A percentile compares a stretch with the other conserved stretches of the same genome.
Evolutionary conservation across 2,888 invertebrate species (phyloP).

Genomic region (Nycteola revayana): DNA sequence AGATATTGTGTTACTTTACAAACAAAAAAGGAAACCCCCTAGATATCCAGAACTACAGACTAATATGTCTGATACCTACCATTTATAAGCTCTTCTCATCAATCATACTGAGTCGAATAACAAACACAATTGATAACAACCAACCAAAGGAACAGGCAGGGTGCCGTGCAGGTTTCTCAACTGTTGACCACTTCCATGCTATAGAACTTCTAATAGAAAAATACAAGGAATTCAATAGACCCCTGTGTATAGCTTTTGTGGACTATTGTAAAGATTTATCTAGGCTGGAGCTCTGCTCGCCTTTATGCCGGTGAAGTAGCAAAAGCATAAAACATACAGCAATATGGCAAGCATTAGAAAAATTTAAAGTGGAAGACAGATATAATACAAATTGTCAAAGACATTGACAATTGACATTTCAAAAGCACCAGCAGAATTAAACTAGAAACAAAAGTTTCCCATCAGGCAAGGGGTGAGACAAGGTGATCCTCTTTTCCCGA

Average conservation of each 20-base stretch:
- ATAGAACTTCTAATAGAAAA: constrained; percentile 7
- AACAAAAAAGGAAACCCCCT: not conserved
- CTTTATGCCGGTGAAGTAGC: too few species aligned
- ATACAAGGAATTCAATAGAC: constrained; percentile 3
- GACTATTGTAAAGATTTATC: constrained; percentile 9
- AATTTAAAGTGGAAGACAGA: not conserved
- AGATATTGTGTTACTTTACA: not conserved
- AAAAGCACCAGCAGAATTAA: constrained; percentile 12
- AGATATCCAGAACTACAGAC: not conserved
- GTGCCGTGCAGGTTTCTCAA: constrained; percentile 8
- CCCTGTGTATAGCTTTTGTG: constrained; percentile 4
- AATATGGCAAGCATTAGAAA: constrained; percentile 7
- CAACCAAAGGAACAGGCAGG: constrained; percentile 12
- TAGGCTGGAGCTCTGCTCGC: too few species aligned
- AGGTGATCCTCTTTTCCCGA: constrained; percentile 7
- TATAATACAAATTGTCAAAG: not conserved
- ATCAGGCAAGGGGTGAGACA: constrained; percentile 11
- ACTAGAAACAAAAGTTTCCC: constrained; percentile 5
- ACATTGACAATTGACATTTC: not conserved
- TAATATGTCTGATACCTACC: not conserved
- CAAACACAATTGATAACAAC: constrained; percentile 2
- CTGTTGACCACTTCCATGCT: constrained; percentile 12
- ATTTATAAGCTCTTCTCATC: not conserved
- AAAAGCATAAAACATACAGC: constrained; percentile 5
- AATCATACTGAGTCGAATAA: constrained; percentile 7